A percentile compares a stretch with the other conserved stretches of the same genome.
These are phyloP conservation scores for Eupithecia exiguata DNA, from an alignment of 2,888 invertebrate genomes.

Conservation along the genomic window DNA sequence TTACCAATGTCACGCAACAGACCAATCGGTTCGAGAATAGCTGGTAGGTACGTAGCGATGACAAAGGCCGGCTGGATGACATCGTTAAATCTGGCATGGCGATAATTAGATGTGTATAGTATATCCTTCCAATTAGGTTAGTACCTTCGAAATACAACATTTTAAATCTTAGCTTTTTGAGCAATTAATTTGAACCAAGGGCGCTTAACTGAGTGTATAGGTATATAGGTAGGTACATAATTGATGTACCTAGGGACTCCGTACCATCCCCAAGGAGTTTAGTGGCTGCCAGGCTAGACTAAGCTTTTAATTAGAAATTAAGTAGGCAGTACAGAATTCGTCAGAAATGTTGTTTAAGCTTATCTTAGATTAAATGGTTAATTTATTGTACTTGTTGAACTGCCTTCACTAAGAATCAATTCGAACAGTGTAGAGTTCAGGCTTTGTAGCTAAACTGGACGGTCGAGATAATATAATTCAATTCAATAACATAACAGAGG, in stretches of 20 bases:
- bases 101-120: too few species aligned
- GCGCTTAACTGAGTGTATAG: background rate
- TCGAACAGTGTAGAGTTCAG: background rate
- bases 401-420: background rate
- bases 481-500: background rate
- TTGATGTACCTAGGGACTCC: background rate
- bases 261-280: background rate
- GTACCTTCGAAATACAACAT: background rate
- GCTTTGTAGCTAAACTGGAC: background rate
- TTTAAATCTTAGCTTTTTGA: background rate
- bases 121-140: background rate
- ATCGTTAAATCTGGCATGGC: too few species aligned
- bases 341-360: background rate
- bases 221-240: too few species aligned
- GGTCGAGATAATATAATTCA: background rate
- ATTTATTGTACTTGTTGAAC: background rate
- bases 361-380: background rate
- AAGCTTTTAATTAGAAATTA: slow-evolving; percentile 1
- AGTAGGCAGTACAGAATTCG: background rate
- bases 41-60: too few species aligned
- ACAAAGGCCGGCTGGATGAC: too few species aligned
- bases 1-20: too few species aligned
- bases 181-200: background rate
- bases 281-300: background rate
- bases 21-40: too few species aligned